These are phyloP conservation scores for Gallinago jamesoni DNA, from an alignment of 2,113 vertebrate genomes.

Conservation along the genomic window DNA sequence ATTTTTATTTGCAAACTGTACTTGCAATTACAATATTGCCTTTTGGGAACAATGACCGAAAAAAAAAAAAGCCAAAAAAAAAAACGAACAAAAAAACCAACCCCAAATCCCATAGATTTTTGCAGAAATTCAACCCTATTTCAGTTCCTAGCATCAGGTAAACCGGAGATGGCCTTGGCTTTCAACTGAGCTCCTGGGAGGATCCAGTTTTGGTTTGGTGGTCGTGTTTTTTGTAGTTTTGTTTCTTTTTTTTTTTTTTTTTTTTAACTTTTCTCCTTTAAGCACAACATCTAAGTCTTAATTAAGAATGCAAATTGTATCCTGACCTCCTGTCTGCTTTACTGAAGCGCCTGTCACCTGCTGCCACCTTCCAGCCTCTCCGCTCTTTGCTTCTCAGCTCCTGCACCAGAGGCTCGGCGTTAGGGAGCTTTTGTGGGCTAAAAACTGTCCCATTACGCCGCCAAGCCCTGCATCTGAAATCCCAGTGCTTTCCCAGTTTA, in stretches of 20 bases:
- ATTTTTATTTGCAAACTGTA: conserved; percentile 40
- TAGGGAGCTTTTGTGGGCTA: not conserved
- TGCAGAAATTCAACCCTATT: not conserved
- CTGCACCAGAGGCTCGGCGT: not conserved
- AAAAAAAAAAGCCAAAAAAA: not conserved
- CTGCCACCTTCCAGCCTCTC: not conserved
- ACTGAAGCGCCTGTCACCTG: not conserved
- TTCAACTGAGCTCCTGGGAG: not conserved
- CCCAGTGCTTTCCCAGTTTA: not conserved
- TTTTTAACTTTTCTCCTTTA: not conserved
- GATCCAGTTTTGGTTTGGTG: not conserved
- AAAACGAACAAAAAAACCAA: no score
- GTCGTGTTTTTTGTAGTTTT: not conserved
- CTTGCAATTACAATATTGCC: not conserved
- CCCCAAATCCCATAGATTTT: not conserved
- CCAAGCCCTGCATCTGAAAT: not conserved
- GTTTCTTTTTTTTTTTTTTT: not conserved
- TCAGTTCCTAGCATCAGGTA: not conserved
- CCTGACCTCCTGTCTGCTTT: not conserved
- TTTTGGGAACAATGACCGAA: not conserved
- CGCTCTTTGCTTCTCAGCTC: not conserved
- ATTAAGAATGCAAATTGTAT: not conserved
- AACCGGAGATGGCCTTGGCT: not conserved
- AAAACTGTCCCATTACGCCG: not conserved
- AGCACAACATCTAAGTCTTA: not conserved